Evolutionary conservation across 2,888 invertebrate genomes (phyloP).

Genomic region (Seira musarum): DNA sequence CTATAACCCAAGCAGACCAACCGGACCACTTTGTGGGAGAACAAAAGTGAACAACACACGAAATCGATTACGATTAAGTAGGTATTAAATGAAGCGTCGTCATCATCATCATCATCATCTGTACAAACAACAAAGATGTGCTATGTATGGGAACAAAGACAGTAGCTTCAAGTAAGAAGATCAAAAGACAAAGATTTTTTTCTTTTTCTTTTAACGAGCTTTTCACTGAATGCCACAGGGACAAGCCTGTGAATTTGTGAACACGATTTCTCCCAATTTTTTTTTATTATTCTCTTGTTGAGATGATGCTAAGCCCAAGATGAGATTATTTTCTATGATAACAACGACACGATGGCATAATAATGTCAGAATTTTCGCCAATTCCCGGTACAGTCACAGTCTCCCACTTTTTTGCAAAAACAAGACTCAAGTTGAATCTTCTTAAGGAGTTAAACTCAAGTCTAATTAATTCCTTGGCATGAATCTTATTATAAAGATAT

Average conservation of each 20-base stretch:
- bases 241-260: not conserved
- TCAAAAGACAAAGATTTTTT: not conserved
- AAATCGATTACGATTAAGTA: not conserved
- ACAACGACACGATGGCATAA: no score
- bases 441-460: not conserved
- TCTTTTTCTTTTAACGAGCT: no score
- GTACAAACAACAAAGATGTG: no score
- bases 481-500: not conserved
- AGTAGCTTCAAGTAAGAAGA: not conserved
- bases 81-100: not conserved
- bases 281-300: not conserved
- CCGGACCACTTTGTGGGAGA: not conserved
- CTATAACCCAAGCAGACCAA: not conserved
- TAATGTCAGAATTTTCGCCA: no score
- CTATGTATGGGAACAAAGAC: no score
- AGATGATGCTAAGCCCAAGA: not conserved
- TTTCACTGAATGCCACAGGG: not conserved
- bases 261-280: not conserved
- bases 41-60: not conserved
- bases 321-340: not conserved
- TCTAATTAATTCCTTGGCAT: constrained; percentile 33
- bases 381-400: no score
- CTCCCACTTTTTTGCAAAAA: not conserved
- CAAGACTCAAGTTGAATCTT: not conserved
- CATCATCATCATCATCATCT: not conserved